These are phyloP conservation scores for Stictocephala bisonia DNA, from an alignment of 2,888 invertebrate species.

Conservation along the genomic window DNA sequence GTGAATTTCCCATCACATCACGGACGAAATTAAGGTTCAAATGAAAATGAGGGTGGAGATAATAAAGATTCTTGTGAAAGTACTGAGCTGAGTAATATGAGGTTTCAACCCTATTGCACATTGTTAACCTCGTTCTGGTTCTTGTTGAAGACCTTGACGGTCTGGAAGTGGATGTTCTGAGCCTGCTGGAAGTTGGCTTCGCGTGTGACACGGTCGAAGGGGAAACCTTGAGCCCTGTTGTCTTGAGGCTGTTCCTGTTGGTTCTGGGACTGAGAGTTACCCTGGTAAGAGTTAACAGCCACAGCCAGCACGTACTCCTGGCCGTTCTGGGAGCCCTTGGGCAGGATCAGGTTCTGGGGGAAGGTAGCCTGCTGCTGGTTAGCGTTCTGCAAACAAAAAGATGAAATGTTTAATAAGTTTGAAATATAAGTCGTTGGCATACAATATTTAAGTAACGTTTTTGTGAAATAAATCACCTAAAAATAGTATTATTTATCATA, in stretches of 20 bases:
- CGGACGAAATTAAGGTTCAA: too few relatives aligned
- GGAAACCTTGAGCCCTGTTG: conserved; percentile 76
- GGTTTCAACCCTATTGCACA: too few relatives aligned
- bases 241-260: conserved; percentile 70
- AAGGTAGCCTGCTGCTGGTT: conserved; percentile 1
- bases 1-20: too few relatives aligned
- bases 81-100: too few relatives aligned
- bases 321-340: conserved; percentile 53
- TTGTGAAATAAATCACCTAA: too few relatives aligned
- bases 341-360: conserved; percentile 56
- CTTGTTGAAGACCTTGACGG: conserved; percentile 73
- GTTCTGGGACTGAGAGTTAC: conserved; percentile 65
- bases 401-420: too few relatives aligned
- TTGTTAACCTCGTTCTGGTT: conserved; percentile 63
- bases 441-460: too few relatives aligned
- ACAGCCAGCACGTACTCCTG: conserved; percentile 66
- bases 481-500: too few relatives aligned
- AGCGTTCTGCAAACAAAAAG: too few relatives aligned
- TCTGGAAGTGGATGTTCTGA: conserved; percentile 72
- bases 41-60: too few relatives aligned
- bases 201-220: conserved; percentile 74
- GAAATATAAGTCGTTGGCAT: too few relatives aligned
- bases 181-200: conserved; percentile 73
- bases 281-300: conserved; percentile 65
- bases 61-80: too few relatives aligned